A percentile compares a stretch with the other conserved stretches of the same genome.
Evolutionary conservation across 2,797 vertebrate species (phyloP).

Genomic region (Chrysocyon brachyurus): DNA sequence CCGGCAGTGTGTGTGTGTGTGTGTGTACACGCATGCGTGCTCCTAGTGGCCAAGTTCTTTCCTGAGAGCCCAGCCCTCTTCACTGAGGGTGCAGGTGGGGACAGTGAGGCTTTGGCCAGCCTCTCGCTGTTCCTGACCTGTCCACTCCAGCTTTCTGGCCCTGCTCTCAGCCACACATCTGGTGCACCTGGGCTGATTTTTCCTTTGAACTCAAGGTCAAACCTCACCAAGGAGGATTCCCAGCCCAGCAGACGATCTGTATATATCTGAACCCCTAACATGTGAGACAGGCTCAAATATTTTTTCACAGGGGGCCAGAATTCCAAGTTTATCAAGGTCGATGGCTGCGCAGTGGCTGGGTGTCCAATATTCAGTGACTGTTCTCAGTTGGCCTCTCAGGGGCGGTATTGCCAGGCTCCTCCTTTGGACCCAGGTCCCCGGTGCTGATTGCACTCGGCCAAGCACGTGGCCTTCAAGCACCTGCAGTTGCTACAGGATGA

Average conservation of each 20-base stretch:
- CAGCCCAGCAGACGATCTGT: background rate
- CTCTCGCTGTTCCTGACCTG: background rate
- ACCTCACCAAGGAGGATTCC: background rate
- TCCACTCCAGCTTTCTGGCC: background rate
- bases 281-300: background rate
- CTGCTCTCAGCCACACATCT: background rate
- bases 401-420: background rate
- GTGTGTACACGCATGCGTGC: rapidly evolving
- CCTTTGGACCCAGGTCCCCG: background rate
- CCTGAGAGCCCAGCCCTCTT: background rate
- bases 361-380: background rate
- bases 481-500: background rate
- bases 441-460: rapidly evolving
- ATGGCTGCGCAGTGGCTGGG: rapidly evolving
- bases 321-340: too few species aligned
- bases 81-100: background rate
- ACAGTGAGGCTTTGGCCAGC: background rate
- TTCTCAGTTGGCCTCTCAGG: background rate
- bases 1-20: background rate
- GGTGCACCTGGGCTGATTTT: background rate
- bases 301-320: background rate
- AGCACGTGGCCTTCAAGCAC: too few species aligned
- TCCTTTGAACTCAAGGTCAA: background rate
- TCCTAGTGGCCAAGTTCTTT: background rate
- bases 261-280: background rate